A percentile compares a stretch with the other conserved stretches of the same genome.
Conservation (phyloP, 2,888 invertebrate species). For the Pimpla rufipes region DNA sequence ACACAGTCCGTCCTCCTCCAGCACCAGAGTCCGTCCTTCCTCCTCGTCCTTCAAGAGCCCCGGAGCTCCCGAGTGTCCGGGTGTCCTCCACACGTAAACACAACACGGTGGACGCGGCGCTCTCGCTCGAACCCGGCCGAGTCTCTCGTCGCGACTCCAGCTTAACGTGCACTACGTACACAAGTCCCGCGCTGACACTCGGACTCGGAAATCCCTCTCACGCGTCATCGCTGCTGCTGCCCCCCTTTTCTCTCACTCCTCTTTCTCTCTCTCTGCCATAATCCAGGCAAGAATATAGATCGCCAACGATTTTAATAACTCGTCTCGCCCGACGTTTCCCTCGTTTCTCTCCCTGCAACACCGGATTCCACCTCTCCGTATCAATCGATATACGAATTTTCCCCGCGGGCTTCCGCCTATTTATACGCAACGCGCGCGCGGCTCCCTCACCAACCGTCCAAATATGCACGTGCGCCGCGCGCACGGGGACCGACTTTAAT, state of each 20-base stretch:
- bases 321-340: conserved; percentile 44
- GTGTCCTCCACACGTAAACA: too few relatives aligned
- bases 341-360: background rate
- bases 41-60: conserved; percentile 5
- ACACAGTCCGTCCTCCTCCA: too few relatives aligned
- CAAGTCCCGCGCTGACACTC: conserved; percentile 46
- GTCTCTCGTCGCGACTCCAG: conserved; percentile 48
- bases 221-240: conserved; percentile 45
- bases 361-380: too few relatives aligned
- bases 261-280: background rate
- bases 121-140: conserved; percentile 29
- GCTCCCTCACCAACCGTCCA: too few relatives aligned
- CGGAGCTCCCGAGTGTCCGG: too few relatives aligned
- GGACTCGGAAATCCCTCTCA: conserved; percentile 54
- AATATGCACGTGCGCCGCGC: conserved; percentile 9
- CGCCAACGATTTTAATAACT: conserved; percentile 60
- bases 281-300: conserved; percentile 56
- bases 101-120: background rate
- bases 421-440: conserved; percentile 31
- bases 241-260: too few relatives aligned
- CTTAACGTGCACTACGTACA: conserved; percentile 61
- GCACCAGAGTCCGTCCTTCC: too few relatives aligned
- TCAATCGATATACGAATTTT: conserved; percentile 54
- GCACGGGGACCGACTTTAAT: conserved; percentile 28
- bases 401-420: conserved; percentile 29